Conservation (phyloP, 2,797 vertebrate species). For the Setipinna tenuifilis region DNA sequence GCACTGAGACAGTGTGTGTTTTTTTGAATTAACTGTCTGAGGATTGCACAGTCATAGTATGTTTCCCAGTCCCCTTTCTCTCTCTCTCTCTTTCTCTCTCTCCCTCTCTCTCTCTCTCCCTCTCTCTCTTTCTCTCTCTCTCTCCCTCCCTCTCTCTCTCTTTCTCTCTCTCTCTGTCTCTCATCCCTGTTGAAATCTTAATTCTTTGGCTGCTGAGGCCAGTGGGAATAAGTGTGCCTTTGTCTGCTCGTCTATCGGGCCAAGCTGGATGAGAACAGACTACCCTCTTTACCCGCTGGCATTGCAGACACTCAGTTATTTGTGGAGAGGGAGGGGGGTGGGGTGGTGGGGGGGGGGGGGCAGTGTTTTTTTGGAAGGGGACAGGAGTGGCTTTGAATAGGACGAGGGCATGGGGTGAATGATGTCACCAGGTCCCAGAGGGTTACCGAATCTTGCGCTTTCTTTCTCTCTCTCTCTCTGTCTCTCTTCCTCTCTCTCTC, state of each 20-base stretch:
- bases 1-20: background rate
- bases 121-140: too few species aligned
- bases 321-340: background rate
- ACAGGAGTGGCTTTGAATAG: conserved; percentile 5
- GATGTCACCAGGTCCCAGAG: background rate
- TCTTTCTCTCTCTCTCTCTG: background rate
- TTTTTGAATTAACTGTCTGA: background rate
- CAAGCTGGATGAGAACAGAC: conserved; percentile 17
- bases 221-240: conserved; percentile 50
- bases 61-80: background rate
- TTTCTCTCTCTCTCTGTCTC: background rate
- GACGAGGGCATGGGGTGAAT: background rate
- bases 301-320: conserved; percentile 5
- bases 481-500: conserved; percentile 12
- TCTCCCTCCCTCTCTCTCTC: background rate
- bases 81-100: too few species aligned
- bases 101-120: too few species aligned
- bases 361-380: background rate
- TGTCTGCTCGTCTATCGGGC: conserved; percentile 45
- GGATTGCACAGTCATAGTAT: background rate
- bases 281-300: conserved; percentile 4
- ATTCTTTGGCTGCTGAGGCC: conserved; percentile 45
- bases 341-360: too few species aligned
- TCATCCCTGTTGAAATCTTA: conserved; percentile 38
- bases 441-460: background rate